Evolutionary conservation across 2,797 vertebrate species (phyloP), one percentile per base, ranked within the genome.

Genomic region (Hybognathus amarus): DNA sequence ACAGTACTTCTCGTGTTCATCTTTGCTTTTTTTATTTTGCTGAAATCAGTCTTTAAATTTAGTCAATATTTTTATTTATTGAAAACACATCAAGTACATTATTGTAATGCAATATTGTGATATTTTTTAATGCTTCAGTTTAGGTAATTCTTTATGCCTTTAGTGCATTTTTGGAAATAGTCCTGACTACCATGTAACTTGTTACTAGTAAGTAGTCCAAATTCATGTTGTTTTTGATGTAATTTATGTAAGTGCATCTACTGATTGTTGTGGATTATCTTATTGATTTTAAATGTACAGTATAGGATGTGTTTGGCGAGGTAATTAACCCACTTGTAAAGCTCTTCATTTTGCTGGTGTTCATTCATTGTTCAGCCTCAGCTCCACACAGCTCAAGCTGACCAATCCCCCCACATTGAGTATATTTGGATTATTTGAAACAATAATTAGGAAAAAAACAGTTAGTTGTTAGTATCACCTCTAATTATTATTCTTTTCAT

Each of bases 1-100:
- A n/a, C n/a, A n/a, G n/a, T n/a, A n/a, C n/a, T n/a, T n/a, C n/a
- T n/a, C n/a, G 50, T 52, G 50, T 24, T 59, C n/a, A 59, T 59
- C n/a, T 59, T 59, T 83, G 84, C 67, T 27, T 45, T 27, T 68
- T 52, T 70, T 30, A 4, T 24, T 59, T 59, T 59, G 15, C 10
- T 70, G 8, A 70, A 47, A 47, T 5, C 22, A 8, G 13, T 22
- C 11, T 13, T 68, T 18, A 27, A 30, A 70, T 70, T 2, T 30
- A 52, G 45, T 20, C 18, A 6, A 6, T 33, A 30, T 73, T 50
- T 63, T 33, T 30, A 33, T 33, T 33, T 64, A 18, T 33, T 18
- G 2, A 17, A 12, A 52, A 12, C 30, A 47, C 17, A 71, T 1
- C n/a, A 7, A 20, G 47, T 13, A 73, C 45, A 52, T 6, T 22